A percentile compares a stretch with the other conserved stretches of the same genome.
These are phyloP conservation scores for Sinotaia quadrata DNA, from an alignment of 2,888 invertebrate genomes.

Conservation along the genomic window DNA sequence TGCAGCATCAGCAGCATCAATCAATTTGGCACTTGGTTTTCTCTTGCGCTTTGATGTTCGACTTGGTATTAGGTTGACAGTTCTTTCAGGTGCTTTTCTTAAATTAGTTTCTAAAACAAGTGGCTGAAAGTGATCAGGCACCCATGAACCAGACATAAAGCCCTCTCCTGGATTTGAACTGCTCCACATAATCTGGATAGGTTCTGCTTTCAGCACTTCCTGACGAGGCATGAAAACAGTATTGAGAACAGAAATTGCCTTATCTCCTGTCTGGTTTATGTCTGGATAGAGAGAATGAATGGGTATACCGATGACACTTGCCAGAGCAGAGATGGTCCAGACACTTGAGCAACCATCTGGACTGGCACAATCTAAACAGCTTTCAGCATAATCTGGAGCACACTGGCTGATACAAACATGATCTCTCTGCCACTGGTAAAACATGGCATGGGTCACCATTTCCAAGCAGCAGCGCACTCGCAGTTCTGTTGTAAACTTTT, in stretches of 20 bases:
- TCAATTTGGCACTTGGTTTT: slow-evolving; percentile 2
- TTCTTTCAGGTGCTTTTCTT: background rate
- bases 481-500: slow-evolving; percentile 15
- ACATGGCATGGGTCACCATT: slow-evolving; percentile 14
- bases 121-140: slow-evolving; percentile 21
- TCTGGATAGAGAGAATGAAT: slow-evolving; percentile 26
- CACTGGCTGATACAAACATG: background rate
- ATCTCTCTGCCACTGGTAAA: slow-evolving; percentile 16
- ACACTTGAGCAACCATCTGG: slow-evolving; percentile 19
- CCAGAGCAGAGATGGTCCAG: slow-evolving; percentile 28
- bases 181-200: slow-evolving; percentile 20
- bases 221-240: slow-evolving; percentile 10
- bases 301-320: slow-evolving; percentile 20
- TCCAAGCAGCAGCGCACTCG: slow-evolving; percentile 26
- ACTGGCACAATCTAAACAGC: slow-evolving; percentile 24
- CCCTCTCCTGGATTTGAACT: background rate
- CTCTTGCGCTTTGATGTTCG: background rate
- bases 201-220: background rate
- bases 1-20: background rate
- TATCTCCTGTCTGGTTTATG: slow-evolving; percentile 16
- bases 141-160: background rate
- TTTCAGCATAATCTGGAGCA: slow-evolving; percentile 23
- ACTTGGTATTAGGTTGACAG: background rate
- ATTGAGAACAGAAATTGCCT: background rate
- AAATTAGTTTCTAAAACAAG: slow-evolving; percentile 11